phyloP scores from a whole-genome alignment of 1,140 invertebrate species.

The Phocides pigmalion region DNA sequence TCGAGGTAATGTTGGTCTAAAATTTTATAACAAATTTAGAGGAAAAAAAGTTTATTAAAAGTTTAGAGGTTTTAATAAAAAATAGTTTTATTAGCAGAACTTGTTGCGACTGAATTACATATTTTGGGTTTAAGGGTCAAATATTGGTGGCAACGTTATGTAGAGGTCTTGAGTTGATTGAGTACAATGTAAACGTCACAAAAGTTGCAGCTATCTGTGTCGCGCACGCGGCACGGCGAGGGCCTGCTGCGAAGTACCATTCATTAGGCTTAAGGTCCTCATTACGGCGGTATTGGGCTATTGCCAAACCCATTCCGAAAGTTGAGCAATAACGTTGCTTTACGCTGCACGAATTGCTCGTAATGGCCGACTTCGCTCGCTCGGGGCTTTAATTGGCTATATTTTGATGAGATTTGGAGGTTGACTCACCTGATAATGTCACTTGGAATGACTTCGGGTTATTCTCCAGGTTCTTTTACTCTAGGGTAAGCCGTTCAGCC shows the following conservation, averaged over 20 bases:
- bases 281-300: constrained; percentile 25
- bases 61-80: no score
- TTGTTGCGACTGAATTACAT: no score
- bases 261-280: constrained; percentile 33
- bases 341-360: constrained; percentile 28
- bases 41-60: no score
- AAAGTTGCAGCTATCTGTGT: background rate
- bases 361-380: constrained; percentile 20
- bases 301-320: constrained; percentile 27
- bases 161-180: no score
- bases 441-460: constrained; percentile 13
- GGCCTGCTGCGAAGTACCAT: constrained; percentile 4
- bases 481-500: background rate
- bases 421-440: constrained; percentile 20
- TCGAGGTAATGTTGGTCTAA: no score
- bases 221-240: no score
- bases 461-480: background rate
- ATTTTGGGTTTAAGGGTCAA: no score
- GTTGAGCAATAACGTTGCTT: constrained; percentile 31
- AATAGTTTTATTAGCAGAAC: no score
- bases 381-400: constrained; percentile 24
- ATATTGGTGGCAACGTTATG: no score
- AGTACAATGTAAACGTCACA: no score
- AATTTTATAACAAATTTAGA: no score
- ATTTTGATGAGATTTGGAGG: constrained; percentile 24